Base-by-base conservation (phyloP, 2,888 invertebrate genomes). In the Epinotia brunnichana region DNA sequence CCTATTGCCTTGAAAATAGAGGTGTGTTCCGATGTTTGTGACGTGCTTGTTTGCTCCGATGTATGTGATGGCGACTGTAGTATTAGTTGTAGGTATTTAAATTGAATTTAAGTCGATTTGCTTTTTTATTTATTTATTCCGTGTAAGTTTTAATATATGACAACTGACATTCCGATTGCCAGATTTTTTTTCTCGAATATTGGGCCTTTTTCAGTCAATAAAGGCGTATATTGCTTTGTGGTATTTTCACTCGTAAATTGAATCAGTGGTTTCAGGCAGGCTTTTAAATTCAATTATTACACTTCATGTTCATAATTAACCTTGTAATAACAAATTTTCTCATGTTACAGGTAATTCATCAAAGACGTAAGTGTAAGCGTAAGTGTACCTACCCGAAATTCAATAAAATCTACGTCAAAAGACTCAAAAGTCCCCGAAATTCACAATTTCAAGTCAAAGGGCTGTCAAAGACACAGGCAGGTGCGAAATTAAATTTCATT, bases 401-500 rank as follows among this genome's bases (percentile, higher is more conserved):
- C 63, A 73, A 69, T 73, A 57, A 61, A 48, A 48, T 53, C 29
- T 35, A 39, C 35, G 48, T 2, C 21, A 2, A n/a, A n/a, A n/a
- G n/a, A n/a, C n/a, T 13, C 68, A 69, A 69, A 73, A 73, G 68
- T 67, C 29, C 53, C 39, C 62, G 11, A 69, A 73, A 73, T 69
- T 69, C 62, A 69, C 63, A 73, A 73, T 69, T 73, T 69, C 63
- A 53, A 68, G 69, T 63, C 68, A 73, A 73, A 73, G 73, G 57
- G 73, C 39, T 84, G 82, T 82, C 80, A 79, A 77, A 76, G 76
- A 77, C 80, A 82, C 75, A 87, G 91, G 89, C 91, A 90, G 89
- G 83, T 84, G 74, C 82, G 78, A 85, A 87, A 89, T 90, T 89
- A 86, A 88, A 86, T 77, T 85, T 83, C 82, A 85, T 85, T 86